Percentiles rank a stretch among this genome's conserved stretches.
Conservation (phyloP, 2,797 vertebrate species). For the Pangasius djambal region DNA sequence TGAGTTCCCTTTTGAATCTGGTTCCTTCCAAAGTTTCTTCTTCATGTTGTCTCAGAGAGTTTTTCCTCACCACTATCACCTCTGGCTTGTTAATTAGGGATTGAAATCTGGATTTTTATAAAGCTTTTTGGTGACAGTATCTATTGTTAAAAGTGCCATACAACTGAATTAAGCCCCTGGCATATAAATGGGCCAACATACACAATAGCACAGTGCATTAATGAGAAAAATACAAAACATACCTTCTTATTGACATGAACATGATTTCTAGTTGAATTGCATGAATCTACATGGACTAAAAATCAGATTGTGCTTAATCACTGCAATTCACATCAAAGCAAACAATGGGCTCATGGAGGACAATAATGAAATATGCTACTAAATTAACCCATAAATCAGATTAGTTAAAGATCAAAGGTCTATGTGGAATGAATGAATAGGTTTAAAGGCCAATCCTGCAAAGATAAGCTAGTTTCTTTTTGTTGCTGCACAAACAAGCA, state of each 20-base stretch:
- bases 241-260: neutral
- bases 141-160: neutral
- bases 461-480: neutral
- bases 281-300: neutral
- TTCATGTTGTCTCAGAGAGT: neutral
- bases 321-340: constrained; percentile 5
- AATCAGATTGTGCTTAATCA: constrained; percentile 1
- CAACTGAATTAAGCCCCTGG: neutral
- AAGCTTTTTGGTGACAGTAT: too few species aligned
- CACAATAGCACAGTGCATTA: neutral
- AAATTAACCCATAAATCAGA: neutral
- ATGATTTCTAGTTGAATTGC: neutral
- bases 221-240: neutral
- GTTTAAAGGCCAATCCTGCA: constrained; percentile 12
- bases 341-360: constrained; percentile 24
- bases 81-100: neutral
- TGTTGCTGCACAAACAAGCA: neutral
- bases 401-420: constrained; percentile 9
- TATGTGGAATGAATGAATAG: neutral
- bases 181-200: neutral
- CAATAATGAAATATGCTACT: neutral
- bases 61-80: neutral
- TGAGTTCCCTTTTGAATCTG: neutral
- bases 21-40: neutral
- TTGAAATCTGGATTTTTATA: neutral